Percentiles rank a stretch among this genome's conserved stretches.
phyloP scores from a whole-genome alignment of 2,888 invertebrate species.

The Axea sp. region DNA sequence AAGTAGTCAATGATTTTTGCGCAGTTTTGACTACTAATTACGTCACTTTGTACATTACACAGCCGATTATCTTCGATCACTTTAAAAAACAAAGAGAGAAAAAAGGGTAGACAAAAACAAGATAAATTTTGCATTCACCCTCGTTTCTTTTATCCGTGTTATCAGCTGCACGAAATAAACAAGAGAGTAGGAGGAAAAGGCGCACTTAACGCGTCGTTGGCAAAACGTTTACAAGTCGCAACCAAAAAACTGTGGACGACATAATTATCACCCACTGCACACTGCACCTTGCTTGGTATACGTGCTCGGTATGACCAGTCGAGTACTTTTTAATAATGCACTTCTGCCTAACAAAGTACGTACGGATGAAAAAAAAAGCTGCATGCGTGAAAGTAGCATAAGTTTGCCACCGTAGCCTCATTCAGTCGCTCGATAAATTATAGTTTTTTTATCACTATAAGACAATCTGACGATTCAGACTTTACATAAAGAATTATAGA shows the following conservation, averaged over 20 bases:
- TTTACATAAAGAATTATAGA: slow-evolving; percentile 69
- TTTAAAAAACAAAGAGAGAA: slow-evolving; percentile 8
- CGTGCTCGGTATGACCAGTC: slow-evolving; percentile 24
- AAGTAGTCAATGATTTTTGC: slow-evolving; percentile 25
- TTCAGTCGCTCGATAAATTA: slow-evolving; percentile 61
- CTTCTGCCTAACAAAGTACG: slow-evolving; percentile 35
- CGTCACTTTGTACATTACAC: slow-evolving; percentile 57
- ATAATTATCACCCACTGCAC: slow-evolving; percentile 61
- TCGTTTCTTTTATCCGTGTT: slow-evolving; percentile 38
- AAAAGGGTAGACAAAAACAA: slow-evolving; percentile 29
- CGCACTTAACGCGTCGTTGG: slow-evolving; percentile 53
- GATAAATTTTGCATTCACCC: slow-evolving; percentile 40
- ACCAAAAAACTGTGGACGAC: slow-evolving; percentile 57
- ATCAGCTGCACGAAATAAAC: slow-evolving; percentile 47
- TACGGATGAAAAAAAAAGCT: slow-evolving; percentile 43
- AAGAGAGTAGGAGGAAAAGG: slow-evolving; percentile 39
- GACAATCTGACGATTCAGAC: slow-evolving; percentile 30
- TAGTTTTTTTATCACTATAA: slow-evolving; percentile 60
- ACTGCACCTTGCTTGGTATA: slow-evolving; percentile 50
- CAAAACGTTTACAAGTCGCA: slow-evolving; percentile 57
- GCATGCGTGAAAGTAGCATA: slow-evolving; percentile 45
- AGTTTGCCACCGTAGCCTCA: slow-evolving; percentile 45
- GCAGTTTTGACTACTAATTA: slow-evolving; percentile 57
- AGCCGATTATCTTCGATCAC: slow-evolving; percentile 60
- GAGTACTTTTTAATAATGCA: slow-evolving; percentile 50